phyloP scores from a whole-genome alignment of 2,888 invertebrate species.

The Papilio elwesi region DNA sequence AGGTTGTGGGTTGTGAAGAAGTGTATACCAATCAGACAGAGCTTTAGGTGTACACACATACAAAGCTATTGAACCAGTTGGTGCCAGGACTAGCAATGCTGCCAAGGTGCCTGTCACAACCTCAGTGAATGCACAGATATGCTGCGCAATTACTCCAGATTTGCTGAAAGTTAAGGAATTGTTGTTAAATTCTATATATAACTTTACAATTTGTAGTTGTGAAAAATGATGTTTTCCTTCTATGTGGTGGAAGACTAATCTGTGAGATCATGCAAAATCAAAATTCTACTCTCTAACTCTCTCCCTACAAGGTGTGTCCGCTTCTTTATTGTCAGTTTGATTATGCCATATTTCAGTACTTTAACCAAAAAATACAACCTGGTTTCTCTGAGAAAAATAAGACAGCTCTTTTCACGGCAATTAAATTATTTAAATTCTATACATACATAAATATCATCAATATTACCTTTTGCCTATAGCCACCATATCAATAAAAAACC shows the following conservation, averaged over 20 bases:
- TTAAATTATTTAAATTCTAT: background rate
- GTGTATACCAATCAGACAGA: conserved; percentile 98
- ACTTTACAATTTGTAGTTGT: too few relatives aligned
- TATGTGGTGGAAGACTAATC: too few relatives aligned
- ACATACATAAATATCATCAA: background rate
- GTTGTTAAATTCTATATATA: background rate
- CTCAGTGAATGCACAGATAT: conserved; percentile 93
- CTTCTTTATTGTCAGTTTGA: too few relatives aligned
- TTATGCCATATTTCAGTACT: too few relatives aligned
- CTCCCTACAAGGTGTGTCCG: too few relatives aligned
- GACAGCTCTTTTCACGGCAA: too few relatives aligned
- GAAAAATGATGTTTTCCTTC: too few relatives aligned
- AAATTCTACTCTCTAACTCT: too few relatives aligned
- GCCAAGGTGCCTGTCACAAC: conserved; percentile 89
- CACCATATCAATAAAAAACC: conserved; percentile 95
- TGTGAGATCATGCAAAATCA: too few relatives aligned
- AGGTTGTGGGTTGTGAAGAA: conserved; percentile 96
- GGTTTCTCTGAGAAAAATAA: too few relatives aligned
- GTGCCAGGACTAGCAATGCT: conserved; percentile 92
- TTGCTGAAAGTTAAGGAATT: conserved; percentile 82
- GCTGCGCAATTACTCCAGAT: conserved; percentile 89
- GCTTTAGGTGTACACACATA: conserved; percentile 91
- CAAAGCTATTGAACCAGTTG: conserved; percentile 90
- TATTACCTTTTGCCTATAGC: conserved; percentile 88
- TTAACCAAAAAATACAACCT: too few relatives aligned